Evolutionary conservation across 1,140 invertebrate species (phyloP).

Genomic region (Drosophila suzukii): DNA sequence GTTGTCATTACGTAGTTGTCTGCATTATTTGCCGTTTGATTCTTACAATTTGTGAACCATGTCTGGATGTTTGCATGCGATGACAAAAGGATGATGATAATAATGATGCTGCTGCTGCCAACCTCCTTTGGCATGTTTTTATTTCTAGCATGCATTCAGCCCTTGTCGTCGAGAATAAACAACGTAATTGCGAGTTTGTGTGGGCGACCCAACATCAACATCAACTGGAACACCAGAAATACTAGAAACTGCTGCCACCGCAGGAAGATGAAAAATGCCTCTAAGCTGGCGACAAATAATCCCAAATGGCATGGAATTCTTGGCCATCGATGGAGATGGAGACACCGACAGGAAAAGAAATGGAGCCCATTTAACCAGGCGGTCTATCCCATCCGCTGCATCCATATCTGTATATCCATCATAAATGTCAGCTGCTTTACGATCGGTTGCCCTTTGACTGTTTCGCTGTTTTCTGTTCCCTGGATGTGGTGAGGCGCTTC

Average conservation of each 20-base stretch:
- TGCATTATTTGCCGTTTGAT: conserved; percentile 77
- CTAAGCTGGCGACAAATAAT: conserved; percentile 73
- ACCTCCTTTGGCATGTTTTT: conserved; percentile 50
- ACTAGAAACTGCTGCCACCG: conserved; percentile 11
- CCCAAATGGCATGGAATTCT: conserved; percentile 49
- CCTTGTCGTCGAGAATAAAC: conserved; percentile 79
- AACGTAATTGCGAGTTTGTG: conserved; percentile 80
- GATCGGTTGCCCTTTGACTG: conserved; percentile 77
- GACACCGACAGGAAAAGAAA: conserved; percentile 12
- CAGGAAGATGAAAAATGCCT: conserved; percentile 44
- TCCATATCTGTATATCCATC: conserved; percentile 48
- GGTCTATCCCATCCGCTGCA: conserved; percentile 29
- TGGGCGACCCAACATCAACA: conserved; percentile 67
- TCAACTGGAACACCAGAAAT: conserved; percentile 14
- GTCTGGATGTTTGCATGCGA: conserved; percentile 77
- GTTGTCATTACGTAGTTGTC: conserved; percentile 65
- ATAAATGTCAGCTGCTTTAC: conserved; percentile 78
- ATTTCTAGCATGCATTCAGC: conserved; percentile 49
- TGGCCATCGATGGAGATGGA: conserved; percentile 30
- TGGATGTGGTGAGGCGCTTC: conserved; percentile 48
- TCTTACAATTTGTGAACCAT: conserved; percentile 67
- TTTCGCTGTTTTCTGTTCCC: not conserved
- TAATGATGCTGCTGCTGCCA: conserved; percentile 50
- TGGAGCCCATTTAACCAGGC: conserved; percentile 29
- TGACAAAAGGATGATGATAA: conserved; percentile 61